Evolutionary conservation across 2,797 vertebrate species (phyloP), one percentile per base, ranked within the genome.

Genomic region (Silurus lanzhouensis): DNA sequence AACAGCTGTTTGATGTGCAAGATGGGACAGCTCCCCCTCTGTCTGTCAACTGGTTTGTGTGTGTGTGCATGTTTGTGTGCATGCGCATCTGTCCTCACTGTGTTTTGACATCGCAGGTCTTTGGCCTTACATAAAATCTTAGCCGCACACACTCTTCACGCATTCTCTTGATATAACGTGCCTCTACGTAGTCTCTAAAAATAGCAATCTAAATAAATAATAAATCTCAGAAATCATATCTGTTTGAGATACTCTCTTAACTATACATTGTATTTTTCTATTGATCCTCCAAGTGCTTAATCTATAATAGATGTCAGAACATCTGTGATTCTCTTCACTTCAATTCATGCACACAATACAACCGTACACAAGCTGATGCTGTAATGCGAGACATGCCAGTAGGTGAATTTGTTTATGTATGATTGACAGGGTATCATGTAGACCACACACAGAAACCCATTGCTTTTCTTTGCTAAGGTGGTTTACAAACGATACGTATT

Each of bases 1-100:
- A 88, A 81, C 87, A 88, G 87, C 74, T 88, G 87, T 88, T 85
- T 88, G 84, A 88, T 88, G 87, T 88, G 87, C 52, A 83, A 83
- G 84, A 83, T 66, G 75, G 81, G 81, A 83, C 27, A 57, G 58
- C 81, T 78, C 72, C 78, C 76, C 83, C 71, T 80, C 87, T 81
- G 67, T 88, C 84, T 87, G 86, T 87, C 86, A 81, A 61, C n/a
- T 84, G 60, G 71, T 85, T 31, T 57, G 70, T 85, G 78, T 81
- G 57, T 67, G 44, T 86, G 48, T 74, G 9, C 66, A 5, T 64
- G 61, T 83, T 38, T 68, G 52, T 76, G 71, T 60, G 63, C 57
- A 14, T 60, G 31, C 25, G 75, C 48, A 70, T 83, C 52, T 88
- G 84, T 88, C 83, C 66, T 70, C 67, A 20, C 79, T 31, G 64